These are phyloP conservation scores for Zenarchopterus dispar DNA, from an alignment of 2,797 vertebrate genomes.

Conservation along the genomic window DNA sequence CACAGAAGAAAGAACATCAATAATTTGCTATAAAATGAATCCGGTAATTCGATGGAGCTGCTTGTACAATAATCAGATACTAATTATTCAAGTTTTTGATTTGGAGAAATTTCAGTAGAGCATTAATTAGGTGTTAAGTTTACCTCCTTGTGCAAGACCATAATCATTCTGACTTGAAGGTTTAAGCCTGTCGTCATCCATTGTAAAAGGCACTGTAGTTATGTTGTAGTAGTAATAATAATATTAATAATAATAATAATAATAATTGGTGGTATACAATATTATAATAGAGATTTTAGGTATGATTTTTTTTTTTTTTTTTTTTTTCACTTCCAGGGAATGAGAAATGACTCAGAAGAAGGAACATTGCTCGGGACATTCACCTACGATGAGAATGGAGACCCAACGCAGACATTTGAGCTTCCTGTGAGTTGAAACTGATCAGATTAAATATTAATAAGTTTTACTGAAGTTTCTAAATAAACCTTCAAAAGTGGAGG, in stretches of 20 bases:
- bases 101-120: no score
- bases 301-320: not conserved
- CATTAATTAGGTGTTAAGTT: no score
- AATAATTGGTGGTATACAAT: no score
- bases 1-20: not conserved
- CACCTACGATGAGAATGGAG: constrained; percentile 84
- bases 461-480: no score
- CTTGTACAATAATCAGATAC: not conserved
- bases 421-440: constrained; percentile 82
- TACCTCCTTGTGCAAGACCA: no score
- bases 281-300: no score
- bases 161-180: no score
- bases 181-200: no score
- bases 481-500: not conserved
- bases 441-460: not conserved
- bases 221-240: no score
- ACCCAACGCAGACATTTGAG: constrained; percentile 90
- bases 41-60: not conserved
- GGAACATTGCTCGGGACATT: constrained; percentile 87
- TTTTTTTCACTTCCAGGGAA: constrained; percentile 77
- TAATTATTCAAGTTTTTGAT: not conserved
- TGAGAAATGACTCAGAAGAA: constrained; percentile 86
- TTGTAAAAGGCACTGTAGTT: no score
- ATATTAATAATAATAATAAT: no score
- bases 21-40: not conserved